These are phyloP conservation scores for Danaus plexippus DNA, from an alignment of 1,140 invertebrate species.

Conservation along the genomic window DNA sequence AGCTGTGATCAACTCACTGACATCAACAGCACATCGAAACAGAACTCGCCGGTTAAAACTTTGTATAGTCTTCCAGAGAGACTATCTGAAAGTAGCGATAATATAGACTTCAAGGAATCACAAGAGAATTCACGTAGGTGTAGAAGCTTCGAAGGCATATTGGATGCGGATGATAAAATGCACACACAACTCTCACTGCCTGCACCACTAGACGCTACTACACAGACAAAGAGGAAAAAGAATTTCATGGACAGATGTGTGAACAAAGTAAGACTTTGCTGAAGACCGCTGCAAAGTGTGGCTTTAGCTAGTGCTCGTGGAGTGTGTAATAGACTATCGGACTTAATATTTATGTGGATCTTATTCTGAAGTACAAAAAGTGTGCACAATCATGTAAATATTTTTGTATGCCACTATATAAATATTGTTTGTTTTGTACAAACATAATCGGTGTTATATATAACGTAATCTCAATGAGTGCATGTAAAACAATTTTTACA, in stretches of 20 bases:
- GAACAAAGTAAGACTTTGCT: constrained; percentile 81
- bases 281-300: constrained; percentile 30
- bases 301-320: constrained; percentile 35
- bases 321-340: constrained; percentile 61
- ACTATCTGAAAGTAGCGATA: constrained; percentile 56
- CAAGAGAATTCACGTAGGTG: constrained; percentile 49
- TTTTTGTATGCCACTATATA: constrained; percentile 54
- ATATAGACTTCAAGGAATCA: constrained; percentile 38
- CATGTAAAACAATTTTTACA: constrained; percentile 37
- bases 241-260: constrained; percentile 86
- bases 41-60: constrained; percentile 51
- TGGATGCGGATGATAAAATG: constrained; percentile 54
- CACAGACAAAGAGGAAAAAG: constrained; percentile 74
- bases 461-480: constrained; percentile 66
- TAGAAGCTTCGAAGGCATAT: constrained; percentile 62
- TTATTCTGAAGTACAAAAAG: constrained; percentile 64
- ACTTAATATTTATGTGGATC: constrained; percentile 61
- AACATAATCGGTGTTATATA: constrained; percentile 45
- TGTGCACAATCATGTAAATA: constrained; percentile 64
- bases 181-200: constrained; percentile 55
- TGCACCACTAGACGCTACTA: constrained; percentile 54
- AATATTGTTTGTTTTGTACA: constrained; percentile 37
- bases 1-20: constrained; percentile 77
- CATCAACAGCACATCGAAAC: constrained; percentile 48
- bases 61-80: constrained; percentile 55